phyloP scores from a whole-genome alignment of 92 coral and sea anemone genomes.

The Porites rus region DNA sequence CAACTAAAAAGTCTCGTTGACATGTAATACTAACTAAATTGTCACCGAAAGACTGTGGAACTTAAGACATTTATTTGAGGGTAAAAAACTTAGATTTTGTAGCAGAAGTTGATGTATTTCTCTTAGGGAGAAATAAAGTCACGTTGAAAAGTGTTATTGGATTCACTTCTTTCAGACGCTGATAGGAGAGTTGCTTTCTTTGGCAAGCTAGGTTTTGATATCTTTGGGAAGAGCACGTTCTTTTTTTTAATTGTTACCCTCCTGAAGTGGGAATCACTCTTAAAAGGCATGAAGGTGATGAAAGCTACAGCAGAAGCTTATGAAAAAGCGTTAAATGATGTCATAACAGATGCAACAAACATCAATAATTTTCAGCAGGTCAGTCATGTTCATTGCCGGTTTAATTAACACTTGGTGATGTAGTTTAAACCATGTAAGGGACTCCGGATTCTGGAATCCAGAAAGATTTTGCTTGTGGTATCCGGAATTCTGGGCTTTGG shows the following conservation, averaged over 20 bases:
- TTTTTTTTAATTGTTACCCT: conserved; percentile 38
- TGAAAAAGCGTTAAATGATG: background rate
- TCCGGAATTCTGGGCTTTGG: no score
- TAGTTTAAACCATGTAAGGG: no score
- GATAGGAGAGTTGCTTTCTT: conserved; percentile 30
- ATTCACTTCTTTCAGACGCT: background rate
- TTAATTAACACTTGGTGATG: background rate
- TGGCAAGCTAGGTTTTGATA: conserved; percentile 30
- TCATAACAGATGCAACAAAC: background rate
- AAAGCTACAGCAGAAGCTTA: background rate
- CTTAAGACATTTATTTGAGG: no score
- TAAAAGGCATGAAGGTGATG: background rate
- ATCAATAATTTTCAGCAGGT: background rate
- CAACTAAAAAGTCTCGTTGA: no score
- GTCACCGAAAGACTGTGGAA: no score
- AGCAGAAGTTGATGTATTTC: no score
- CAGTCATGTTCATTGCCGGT: no score
- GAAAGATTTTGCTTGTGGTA: no score
- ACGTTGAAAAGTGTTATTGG: background rate
- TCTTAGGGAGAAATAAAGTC: no score
- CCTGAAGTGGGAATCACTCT: conserved; percentile 25
- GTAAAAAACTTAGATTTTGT: no score
- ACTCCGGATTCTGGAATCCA: no score
- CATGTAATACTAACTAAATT: no score
- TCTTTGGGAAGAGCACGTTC: conserved; percentile 19